Conservation (phyloP, 2,113 vertebrate genomes). For the Siniperca knerii region DNA sequence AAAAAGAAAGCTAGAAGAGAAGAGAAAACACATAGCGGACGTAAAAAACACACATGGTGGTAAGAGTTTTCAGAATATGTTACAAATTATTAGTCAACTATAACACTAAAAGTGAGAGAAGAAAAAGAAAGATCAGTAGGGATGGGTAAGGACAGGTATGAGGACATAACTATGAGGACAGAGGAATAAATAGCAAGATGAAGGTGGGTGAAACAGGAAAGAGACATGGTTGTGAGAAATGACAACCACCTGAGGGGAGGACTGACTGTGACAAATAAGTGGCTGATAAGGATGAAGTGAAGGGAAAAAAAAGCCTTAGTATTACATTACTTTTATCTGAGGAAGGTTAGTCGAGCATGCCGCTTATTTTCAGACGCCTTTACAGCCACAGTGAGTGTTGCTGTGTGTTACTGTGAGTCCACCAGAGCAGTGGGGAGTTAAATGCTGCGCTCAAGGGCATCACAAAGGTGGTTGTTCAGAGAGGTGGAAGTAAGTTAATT, state of each 20-base stretch:
- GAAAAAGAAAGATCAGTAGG: not conserved
- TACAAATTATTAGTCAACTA: not conserved
- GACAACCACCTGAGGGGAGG: not conserved
- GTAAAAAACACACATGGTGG: not conserved
- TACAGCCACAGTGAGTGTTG: not conserved
- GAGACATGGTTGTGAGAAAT: not conserved
- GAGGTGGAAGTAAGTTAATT: not conserved
- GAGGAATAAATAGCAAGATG: not conserved
- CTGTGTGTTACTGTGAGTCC: not conserved
- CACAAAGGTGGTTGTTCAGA: not conserved
- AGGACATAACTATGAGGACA: not conserved
- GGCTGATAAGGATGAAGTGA: slow-evolving; percentile 5
- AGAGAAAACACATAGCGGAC: not conserved
- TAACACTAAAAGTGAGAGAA: not conserved
- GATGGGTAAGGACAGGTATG: not conserved
- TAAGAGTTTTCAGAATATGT: no score
- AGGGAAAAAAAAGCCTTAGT: not conserved
- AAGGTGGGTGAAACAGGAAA: not conserved
- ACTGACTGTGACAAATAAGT: not conserved
- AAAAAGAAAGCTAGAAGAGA: not conserved
- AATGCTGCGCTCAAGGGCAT: not conserved
- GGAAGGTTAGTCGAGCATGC: not conserved
- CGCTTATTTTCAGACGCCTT: not conserved
- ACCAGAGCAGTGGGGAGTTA: not conserved
- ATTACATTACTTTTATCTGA: slow-evolving; percentile 15